phyloP scores from a whole-genome alignment of 2,113 vertebrate species.

The Aphyosemion australe region DNA sequence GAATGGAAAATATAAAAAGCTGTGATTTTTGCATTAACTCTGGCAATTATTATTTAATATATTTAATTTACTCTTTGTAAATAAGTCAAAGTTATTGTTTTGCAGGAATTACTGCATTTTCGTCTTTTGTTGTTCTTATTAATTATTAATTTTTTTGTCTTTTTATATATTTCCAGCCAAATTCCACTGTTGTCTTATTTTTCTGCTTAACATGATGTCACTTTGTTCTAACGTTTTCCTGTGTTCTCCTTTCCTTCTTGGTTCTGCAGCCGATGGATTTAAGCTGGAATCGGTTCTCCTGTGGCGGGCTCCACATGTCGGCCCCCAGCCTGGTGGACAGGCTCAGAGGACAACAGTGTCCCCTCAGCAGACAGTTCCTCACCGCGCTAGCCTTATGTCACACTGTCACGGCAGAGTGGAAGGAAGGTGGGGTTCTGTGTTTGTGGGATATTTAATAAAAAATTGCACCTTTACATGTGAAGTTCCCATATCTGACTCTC shows the following conservation, averaged over 20 bases:
- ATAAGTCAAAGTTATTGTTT: no score
- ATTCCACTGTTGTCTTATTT: no score
- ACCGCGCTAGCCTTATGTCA: constrained; percentile 89
- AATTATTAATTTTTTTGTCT: no score
- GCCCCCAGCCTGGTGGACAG: constrained; percentile 73
- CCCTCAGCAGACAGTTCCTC: constrained; percentile 82
- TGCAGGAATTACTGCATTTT: neutral
- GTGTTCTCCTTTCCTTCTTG: neutral
- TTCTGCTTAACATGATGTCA: neutral
- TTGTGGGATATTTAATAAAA: no score
- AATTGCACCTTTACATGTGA: no score
- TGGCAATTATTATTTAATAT: neutral
- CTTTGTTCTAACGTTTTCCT: neutral
- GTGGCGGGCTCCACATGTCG: constrained; percentile 65
- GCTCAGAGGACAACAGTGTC: constrained; percentile 56
- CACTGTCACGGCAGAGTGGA: constrained; percentile 89
- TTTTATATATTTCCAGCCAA: no score
- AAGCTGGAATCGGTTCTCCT: constrained; percentile 75
- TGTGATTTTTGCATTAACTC: neutral
- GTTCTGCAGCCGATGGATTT: constrained; percentile 73
- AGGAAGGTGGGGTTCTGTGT: constrained; percentile 70
- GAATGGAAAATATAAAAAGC: no score
- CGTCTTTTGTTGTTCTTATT: neutral
- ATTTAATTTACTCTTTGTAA: no score
- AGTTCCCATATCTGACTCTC: no score